phyloP scores from a whole-genome alignment of 1,140 invertebrate genomes.

The Yoshiicerus persimilis region DNA sequence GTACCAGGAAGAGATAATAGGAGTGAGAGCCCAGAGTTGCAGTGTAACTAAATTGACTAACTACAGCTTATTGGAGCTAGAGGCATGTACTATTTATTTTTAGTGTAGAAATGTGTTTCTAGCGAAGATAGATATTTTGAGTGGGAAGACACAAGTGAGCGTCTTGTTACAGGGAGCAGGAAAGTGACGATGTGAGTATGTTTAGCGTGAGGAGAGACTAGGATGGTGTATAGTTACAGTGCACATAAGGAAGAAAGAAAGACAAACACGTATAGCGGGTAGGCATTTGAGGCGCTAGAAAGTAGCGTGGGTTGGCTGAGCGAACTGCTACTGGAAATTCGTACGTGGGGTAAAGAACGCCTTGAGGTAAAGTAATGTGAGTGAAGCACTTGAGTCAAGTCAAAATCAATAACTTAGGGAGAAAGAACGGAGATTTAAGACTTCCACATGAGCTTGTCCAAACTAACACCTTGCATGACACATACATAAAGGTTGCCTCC shows the following conservation, averaged over 20 bases:
- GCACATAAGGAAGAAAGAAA: neutral
- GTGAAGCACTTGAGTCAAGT: slow-evolving; percentile 28
- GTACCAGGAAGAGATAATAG: neutral
- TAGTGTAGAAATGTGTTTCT: too few species aligned
- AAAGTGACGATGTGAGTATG: too few species aligned
- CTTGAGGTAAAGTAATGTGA: neutral
- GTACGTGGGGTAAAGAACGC: neutral
- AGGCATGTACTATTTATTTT: neutral
- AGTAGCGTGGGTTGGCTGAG: neutral
- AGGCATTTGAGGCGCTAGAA: neutral
- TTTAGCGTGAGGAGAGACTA: too few species aligned
- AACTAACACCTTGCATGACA: slow-evolving; percentile 30
- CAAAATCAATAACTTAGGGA: slow-evolving; percentile 27
- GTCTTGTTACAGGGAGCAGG: too few species aligned
- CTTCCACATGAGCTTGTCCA: slow-evolving; percentile 29
- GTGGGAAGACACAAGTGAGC: too few species aligned
- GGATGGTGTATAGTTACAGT: too few species aligned
- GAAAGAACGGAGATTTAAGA: slow-evolving; percentile 24
- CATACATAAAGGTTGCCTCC: neutral
- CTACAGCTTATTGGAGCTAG: neutral
- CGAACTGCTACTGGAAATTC: too few species aligned
- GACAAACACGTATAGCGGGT: neutral
- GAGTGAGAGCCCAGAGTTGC: too few species aligned
- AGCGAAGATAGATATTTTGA: too few species aligned
- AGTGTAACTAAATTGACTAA: neutral